A percentile compares a stretch with the other conserved stretches of the same genome.
phyloP scores from a whole-genome alignment of 1,140 invertebrate species.

The Pseudomyrmex cubaensis region DNA sequence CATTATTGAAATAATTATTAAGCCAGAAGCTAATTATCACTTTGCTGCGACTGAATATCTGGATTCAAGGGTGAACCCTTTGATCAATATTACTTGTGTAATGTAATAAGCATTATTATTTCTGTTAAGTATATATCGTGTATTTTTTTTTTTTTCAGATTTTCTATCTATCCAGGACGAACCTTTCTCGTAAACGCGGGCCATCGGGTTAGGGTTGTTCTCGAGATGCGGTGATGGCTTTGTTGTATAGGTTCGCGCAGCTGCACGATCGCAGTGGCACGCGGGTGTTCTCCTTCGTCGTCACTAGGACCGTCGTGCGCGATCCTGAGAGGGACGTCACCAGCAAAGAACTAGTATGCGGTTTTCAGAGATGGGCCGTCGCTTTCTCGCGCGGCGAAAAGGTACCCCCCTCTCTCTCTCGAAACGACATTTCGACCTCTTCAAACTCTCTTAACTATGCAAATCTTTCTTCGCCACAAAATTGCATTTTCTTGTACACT shows the following conservation, averaged over 20 bases:
- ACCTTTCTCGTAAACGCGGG: constrained; percentile 48
- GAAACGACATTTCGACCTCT: no score
- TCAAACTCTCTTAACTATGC: no score
- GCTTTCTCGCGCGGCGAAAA: constrained; percentile 93
- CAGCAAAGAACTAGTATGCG: constrained; percentile 94
- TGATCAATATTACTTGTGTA: neutral
- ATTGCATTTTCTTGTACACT: neutral
- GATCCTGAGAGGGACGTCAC: constrained; percentile 93
- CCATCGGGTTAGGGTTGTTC: constrained; percentile 66
- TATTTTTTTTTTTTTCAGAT: constrained; percentile 10
- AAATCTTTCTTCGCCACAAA: neutral
- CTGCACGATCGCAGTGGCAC: constrained; percentile 93
- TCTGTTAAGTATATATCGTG: no score
- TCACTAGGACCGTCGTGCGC: constrained; percentile 91
- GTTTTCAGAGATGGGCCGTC: constrained; percentile 95
- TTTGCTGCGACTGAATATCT: neutral
- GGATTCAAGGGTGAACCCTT: neutral
- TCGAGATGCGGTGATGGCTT: constrained; percentile 89
- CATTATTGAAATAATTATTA: constrained; percentile 6
- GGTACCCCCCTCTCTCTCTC: constrained; percentile 75
- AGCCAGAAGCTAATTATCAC: neutral
- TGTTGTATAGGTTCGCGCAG: constrained; percentile 93
- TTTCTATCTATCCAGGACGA: constrained; percentile 14
- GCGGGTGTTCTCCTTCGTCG: constrained; percentile 94
- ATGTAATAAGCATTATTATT: no score